These are phyloP conservation scores for Thymallus thymallus DNA, from an alignment of 2,113 vertebrate genomes.

Conservation along the genomic window DNA sequence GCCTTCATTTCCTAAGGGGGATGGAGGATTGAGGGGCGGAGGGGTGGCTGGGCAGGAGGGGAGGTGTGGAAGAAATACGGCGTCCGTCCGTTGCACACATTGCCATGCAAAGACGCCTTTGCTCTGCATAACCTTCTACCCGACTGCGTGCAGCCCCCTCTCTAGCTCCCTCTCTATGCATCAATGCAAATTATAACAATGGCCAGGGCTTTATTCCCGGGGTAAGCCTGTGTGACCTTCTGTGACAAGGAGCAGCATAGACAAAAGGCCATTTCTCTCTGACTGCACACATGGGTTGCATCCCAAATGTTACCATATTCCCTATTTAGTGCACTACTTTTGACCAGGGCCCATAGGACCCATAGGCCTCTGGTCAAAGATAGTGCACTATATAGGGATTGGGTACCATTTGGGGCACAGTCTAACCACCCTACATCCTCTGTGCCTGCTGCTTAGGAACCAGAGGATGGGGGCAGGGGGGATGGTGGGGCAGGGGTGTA, in stretches of 20 bases:
- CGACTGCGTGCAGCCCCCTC: background rate
- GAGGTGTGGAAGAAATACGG: constrained; percentile 73
- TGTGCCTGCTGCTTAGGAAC: constrained; percentile 16
- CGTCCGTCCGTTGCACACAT: constrained; percentile 70
- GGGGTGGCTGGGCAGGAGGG: constrained; percentile 6
- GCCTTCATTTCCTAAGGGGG: constrained; percentile 78
- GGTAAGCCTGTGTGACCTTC: constrained; percentile 78
- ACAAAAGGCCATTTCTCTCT: constrained; percentile 73
- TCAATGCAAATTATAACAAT: constrained; percentile 80
- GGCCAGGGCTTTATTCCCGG: constrained; percentile 70
- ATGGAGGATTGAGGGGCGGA: constrained; percentile 19
- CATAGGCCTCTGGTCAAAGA: too few relatives aligned
- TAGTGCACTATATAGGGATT: too few relatives aligned
- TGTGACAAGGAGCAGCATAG: constrained; percentile 68
- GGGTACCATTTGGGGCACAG: constrained; percentile 34
- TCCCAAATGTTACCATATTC: too few relatives aligned
- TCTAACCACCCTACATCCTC: constrained; percentile 42
- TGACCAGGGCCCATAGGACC: too few relatives aligned
- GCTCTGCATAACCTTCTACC: constrained; percentile 25
- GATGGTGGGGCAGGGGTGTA: background rate
- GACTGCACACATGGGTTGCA: constrained; percentile 58
- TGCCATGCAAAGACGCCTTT: constrained; percentile 67
- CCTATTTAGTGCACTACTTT: too few relatives aligned
- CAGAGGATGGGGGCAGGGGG: constrained; percentile 27
- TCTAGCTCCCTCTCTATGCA: constrained; percentile 70